phyloP scores from a whole-genome alignment of 2,888 invertebrate species.

The Pelosia muscerda region DNA sequence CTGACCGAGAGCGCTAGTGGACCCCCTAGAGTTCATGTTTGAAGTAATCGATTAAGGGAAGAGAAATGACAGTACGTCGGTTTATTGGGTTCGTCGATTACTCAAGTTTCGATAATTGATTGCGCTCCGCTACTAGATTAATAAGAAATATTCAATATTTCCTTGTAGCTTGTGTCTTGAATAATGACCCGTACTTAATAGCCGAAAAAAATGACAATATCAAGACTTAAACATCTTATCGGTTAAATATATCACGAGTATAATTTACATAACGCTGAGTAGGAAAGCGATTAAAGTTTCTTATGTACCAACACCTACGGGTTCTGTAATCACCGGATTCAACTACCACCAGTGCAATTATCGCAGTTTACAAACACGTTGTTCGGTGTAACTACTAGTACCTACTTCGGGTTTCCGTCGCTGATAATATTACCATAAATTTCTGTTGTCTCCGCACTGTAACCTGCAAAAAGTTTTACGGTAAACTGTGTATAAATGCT shows the following conservation, averaged over 20 bases:
- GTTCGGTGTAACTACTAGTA: conserved; percentile 15
- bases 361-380: conserved; percentile 45
- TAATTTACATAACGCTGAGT: conserved; percentile 52
- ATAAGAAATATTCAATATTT: conserved; percentile 73
- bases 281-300: conserved; percentile 41
- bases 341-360: conserved; percentile 42
- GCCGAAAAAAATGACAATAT: conserved; percentile 49
- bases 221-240: conserved; percentile 47
- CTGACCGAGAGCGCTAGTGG: conserved; percentile 61
- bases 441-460: neutral
- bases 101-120: conserved; percentile 85
- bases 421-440: neutral
- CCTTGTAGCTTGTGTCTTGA: conserved; percentile 63
- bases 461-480: neutral
- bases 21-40: conserved; percentile 83
- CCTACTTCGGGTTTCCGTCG: neutral
- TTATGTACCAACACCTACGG: conserved; percentile 42
- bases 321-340: conserved; percentile 43
- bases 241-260: conserved; percentile 37
- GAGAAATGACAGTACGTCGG: conserved; percentile 85
- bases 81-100: conserved; percentile 80
- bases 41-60: conserved; percentile 85
- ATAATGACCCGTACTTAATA: conserved; percentile 60
- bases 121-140: conserved; percentile 81
- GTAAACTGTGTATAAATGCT: neutral